A percentile compares a stretch with the other conserved stretches of the same genome.
Conservation (phyloP, 2,113 vertebrate genomes). For the Cricetomys ansorgei region DNA sequence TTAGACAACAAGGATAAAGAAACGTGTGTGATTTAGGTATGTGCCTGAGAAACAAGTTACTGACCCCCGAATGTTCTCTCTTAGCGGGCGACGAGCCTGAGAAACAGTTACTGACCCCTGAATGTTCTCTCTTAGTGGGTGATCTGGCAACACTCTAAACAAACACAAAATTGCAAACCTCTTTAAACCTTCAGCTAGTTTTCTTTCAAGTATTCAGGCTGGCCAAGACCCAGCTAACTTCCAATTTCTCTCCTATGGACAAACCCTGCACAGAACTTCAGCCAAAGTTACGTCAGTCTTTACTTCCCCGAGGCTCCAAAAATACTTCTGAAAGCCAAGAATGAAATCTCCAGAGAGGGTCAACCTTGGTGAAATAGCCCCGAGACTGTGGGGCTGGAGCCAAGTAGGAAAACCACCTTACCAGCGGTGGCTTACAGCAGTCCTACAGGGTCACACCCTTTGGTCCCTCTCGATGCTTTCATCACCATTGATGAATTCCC, state of each 20-base stretch:
- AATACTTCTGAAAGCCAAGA: slow-evolving; percentile 40
- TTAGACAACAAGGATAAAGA: background rate
- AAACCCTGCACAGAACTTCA: background rate
- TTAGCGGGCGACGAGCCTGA: slow-evolving; percentile 51
- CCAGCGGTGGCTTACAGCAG: background rate
- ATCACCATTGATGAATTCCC: background rate
- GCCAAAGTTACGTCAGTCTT: slow-evolving; percentile 21
- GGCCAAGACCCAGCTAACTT: slow-evolving; percentile 27
- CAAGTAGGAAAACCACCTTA: background rate
- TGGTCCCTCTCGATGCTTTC: background rate
- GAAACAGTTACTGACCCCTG: no score
- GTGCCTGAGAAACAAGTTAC: slow-evolving; percentile 41
- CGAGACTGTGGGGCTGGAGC: background rate
- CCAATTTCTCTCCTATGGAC: slow-evolving; percentile 1
- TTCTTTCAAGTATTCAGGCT: slow-evolving; percentile 33
- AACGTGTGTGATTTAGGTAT: slow-evolving; percentile 21
- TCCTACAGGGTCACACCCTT: background rate
- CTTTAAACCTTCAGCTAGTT: slow-evolving; percentile 54
- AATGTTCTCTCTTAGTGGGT: slow-evolving; percentile 48
- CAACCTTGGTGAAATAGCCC: background rate
- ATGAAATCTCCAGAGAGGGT: background rate
- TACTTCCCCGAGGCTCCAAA: slow-evolving; percentile 31
- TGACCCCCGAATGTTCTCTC: slow-evolving; percentile 23
- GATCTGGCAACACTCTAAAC: slow-evolving; percentile 47
- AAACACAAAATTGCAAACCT: slow-evolving; percentile 26